Evolutionary conservation across 2,113 vertebrate genomes (phyloP).

Genomic region (Otocyon megalotis): DNA sequence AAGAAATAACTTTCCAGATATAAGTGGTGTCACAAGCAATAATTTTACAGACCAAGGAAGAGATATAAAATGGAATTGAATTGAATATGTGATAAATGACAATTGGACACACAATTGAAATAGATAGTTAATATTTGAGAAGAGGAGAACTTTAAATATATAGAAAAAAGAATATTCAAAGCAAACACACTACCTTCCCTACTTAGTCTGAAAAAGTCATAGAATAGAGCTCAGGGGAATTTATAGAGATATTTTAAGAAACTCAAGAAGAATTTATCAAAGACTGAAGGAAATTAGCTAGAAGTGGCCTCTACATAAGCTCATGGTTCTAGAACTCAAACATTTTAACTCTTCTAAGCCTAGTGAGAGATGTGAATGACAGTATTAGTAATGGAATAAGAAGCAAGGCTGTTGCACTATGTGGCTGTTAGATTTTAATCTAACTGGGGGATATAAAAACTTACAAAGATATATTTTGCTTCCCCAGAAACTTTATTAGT

Average conservation of each 20-base stretch:
- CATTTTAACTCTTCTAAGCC: not conserved
- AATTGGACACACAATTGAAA: not conserved
- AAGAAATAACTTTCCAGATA: not conserved
- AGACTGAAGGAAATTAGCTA: not conserved
- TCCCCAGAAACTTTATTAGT: not conserved
- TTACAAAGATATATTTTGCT: not conserved
- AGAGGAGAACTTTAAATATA: not conserved
- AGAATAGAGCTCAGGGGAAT: not conserved
- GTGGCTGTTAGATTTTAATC: not conserved
- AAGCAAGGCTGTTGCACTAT: not conserved
- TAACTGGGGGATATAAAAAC: not conserved
- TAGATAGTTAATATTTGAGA: constrained; percentile 1
- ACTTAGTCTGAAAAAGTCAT: not conserved
- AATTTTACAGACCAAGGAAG: not conserved
- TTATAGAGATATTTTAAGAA: not conserved
- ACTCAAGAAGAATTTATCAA: not conserved
- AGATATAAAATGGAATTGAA: constrained; percentile 4
- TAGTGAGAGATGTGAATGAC: not conserved
- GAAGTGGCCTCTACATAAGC: not conserved
- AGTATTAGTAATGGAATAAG: not conserved
- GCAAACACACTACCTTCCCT: not conserved
- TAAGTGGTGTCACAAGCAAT: not conserved
- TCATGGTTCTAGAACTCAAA: not conserved
- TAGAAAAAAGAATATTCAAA: not conserved
- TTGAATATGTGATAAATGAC: constrained; percentile 16